Conservation (phyloP, 2,113 vertebrate species). For the Pleuronectes platessa region DNA sequence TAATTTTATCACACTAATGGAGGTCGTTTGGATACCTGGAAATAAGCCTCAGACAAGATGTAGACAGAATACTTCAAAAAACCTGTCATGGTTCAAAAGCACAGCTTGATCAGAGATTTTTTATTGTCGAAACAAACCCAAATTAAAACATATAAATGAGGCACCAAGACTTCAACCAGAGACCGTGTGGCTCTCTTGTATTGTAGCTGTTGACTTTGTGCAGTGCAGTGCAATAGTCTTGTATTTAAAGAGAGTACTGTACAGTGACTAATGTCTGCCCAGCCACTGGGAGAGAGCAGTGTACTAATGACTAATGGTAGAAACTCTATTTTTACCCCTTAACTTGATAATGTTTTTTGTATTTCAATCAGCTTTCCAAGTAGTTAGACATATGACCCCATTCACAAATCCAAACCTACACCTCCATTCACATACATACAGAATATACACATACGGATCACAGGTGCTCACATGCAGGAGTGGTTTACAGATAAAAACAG, state of each 20-base stretch:
- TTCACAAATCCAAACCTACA: not conserved
- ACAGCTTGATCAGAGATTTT: not conserved
- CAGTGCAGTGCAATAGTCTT: constrained; percentile 22
- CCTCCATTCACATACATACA: not conserved
- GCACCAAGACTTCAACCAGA: not conserved
- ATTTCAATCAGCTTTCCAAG: not conserved
- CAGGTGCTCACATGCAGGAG: constrained; percentile 3
- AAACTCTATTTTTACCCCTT: constrained; percentile 7
- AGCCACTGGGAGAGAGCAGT: not conserved
- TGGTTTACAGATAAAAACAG: not conserved
- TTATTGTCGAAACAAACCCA: not conserved
- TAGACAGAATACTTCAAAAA: not conserved
- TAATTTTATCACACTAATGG: not conserved
- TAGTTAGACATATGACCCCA: not conserved
- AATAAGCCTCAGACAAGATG: not conserved
- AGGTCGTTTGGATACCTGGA: constrained; percentile 6
- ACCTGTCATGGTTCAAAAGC: not conserved
- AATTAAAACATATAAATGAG: not conserved
- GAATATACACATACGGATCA: not conserved
- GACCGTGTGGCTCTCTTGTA: not conserved
- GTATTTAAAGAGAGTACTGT: constrained; percentile 12
- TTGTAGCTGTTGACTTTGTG: constrained; percentile 19
- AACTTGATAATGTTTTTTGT: not conserved
- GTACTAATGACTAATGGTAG: not conserved
- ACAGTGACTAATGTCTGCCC: not conserved